Percentiles rank a stretch among this genome's conserved stretches.
Evolutionary conservation across 1,140 invertebrate species (phyloP).

Genomic region (Pseudachorutes palmiensis): DNA sequence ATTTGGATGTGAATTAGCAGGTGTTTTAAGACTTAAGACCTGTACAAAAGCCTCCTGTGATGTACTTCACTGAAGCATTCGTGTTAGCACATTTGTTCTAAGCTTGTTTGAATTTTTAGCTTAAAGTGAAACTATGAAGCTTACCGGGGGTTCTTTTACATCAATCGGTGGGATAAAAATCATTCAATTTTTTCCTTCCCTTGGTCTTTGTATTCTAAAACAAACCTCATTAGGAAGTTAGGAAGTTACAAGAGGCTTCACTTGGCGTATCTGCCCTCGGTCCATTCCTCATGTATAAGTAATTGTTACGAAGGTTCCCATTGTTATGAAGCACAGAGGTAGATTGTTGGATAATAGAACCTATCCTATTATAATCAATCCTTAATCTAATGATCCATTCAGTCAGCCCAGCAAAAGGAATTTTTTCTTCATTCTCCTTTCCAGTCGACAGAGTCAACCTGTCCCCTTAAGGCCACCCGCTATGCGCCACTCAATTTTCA

Average conservation of each 20-base stretch:
- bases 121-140: too few species aligned
- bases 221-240: conserved; percentile 7
- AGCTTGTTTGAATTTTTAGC: too few species aligned
- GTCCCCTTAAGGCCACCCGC: conserved; percentile 30
- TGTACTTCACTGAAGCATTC: too few species aligned
- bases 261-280: background rate
- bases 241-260: background rate
- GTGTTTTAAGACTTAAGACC: too few species aligned
- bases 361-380: conserved; percentile 14
- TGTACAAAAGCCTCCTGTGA: too few species aligned
- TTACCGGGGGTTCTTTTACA: background rate
- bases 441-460: conserved; percentile 20
- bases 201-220: conserved; percentile 4
- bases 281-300: background rate
- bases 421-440: background rate
- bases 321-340: conserved; percentile 5
- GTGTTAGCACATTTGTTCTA: too few species aligned
- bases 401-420: background rate
- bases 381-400: conserved; percentile 11
- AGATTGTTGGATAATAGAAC: background rate
- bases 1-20: too few species aligned
- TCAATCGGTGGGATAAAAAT: background rate
- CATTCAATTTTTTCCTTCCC: background rate
- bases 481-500: conserved; percentile 9
- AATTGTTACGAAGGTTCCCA: conserved; percentile 9